Evolutionary conservation across 2,113 vertebrate species (phyloP).

Genomic region (Alces alces): DNA sequence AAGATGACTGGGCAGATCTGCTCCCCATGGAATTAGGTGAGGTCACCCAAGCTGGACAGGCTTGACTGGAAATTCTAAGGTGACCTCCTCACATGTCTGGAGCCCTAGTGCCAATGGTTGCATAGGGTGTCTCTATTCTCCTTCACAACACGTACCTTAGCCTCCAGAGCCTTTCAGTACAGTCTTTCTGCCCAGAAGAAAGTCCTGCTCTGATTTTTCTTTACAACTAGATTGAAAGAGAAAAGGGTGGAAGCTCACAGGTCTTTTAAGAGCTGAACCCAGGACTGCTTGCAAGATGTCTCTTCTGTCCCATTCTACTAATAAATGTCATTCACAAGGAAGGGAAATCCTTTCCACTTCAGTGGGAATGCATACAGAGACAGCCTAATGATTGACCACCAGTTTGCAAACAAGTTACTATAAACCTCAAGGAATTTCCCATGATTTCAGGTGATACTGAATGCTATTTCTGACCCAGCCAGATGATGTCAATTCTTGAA

Average conservation of each 20-base stretch:
- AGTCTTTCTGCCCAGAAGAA: background rate
- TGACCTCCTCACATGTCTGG: background rate
- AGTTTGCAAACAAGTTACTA: background rate
- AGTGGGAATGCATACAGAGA: background rate
- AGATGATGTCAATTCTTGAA: background rate
- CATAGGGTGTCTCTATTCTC: background rate
- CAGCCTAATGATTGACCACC: background rate
- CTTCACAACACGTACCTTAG: background rate
- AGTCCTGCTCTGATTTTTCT: background rate
- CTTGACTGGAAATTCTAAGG: background rate
- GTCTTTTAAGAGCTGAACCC: background rate
- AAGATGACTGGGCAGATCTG: background rate
- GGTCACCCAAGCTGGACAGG: background rate
- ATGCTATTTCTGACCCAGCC: background rate
- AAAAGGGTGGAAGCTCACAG: background rate
- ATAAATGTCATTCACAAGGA: background rate
- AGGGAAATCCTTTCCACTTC: background rate
- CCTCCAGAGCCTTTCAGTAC: background rate
- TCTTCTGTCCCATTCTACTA: background rate
- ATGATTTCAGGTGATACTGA: background rate
- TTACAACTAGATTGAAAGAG: background rate
- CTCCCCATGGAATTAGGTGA: background rate
- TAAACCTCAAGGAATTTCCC: background rate
- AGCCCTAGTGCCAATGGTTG: fast-evolving
- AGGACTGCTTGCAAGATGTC: background rate